A percentile compares a stretch with the other conserved stretches of the same genome.
Conservation (phyloP, 2,113 vertebrate species). For the Colaptes auratus region DNA sequence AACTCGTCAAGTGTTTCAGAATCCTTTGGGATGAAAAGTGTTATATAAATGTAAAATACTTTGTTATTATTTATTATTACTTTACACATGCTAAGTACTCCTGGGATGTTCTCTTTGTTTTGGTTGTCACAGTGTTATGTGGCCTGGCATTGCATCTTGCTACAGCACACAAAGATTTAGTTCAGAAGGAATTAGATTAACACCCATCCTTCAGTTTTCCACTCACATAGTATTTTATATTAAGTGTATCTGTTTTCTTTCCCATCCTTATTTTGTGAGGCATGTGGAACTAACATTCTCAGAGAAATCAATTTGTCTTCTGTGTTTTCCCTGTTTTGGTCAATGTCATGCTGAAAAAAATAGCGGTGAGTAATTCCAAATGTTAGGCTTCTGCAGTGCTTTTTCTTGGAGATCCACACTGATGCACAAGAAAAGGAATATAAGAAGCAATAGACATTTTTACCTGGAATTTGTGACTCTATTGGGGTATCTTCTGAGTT, state of each 20-base stretch:
- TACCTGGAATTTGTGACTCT: not conserved
- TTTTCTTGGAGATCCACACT: not conserved
- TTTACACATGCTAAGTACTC: not conserved
- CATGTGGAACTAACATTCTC: not conserved
- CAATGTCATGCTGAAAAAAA: not conserved
- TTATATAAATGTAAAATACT: constrained; percentile 28
- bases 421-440: not conserved
- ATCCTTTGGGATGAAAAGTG: not conserved
- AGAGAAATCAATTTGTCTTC: not conserved
- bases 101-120: not conserved
- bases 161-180: not conserved
- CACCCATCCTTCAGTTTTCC: not conserved
- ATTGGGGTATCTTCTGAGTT: not conserved
- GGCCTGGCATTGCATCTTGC: not conserved
- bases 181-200: constrained; percentile 9
- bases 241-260: not conserved
- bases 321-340: not conserved
- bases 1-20: not conserved
- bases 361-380: not conserved
- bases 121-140: not conserved
- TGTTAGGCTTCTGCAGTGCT: not conserved
- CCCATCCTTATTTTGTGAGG: not conserved
- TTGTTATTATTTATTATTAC: constrained; percentile 19
- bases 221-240: not conserved
- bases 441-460: not conserved